Conservation (phyloP, 2,113 vertebrate genomes). For the Martes martes region DNA sequence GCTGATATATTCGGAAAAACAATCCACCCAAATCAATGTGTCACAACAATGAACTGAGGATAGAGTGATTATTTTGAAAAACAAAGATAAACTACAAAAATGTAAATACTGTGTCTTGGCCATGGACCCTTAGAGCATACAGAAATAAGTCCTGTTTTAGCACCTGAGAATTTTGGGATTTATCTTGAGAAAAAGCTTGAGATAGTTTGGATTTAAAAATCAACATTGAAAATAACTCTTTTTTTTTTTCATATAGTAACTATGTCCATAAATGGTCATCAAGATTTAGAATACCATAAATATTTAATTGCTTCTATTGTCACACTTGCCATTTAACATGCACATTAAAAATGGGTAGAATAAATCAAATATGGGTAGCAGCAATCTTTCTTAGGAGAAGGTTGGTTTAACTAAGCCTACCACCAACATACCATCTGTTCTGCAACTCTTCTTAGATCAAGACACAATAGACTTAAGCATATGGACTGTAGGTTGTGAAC, state of each 20-base stretch:
- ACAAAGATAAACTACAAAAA: background rate
- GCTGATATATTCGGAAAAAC: background rate
- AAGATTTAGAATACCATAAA: background rate
- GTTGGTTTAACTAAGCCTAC: constrained; percentile 37
- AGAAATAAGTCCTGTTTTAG: background rate
- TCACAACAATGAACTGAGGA: background rate
- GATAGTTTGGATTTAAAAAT: background rate
- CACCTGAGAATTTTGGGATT: background rate
- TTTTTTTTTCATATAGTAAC: background rate
- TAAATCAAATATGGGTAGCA: constrained; percentile 12
- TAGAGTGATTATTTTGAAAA: background rate
- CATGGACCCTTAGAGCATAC: background rate
- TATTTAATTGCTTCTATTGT: constrained; percentile 46
- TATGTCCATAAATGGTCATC: background rate
- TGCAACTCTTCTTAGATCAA: constrained; percentile 55
- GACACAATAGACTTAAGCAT: constrained; percentile 56
- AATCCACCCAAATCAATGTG: background rate
- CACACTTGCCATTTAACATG: background rate
- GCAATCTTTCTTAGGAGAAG: constrained; percentile 28
- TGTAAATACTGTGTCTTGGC: background rate
- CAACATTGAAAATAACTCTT: background rate
- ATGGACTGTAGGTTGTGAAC: constrained; percentile 55
- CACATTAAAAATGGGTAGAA: constrained; percentile 30
- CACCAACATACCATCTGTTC: constrained; percentile 62
- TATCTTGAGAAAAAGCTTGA: background rate